phyloP scores from a whole-genome alignment of 1,140 invertebrate genomes.

The Atta texana region DNA sequence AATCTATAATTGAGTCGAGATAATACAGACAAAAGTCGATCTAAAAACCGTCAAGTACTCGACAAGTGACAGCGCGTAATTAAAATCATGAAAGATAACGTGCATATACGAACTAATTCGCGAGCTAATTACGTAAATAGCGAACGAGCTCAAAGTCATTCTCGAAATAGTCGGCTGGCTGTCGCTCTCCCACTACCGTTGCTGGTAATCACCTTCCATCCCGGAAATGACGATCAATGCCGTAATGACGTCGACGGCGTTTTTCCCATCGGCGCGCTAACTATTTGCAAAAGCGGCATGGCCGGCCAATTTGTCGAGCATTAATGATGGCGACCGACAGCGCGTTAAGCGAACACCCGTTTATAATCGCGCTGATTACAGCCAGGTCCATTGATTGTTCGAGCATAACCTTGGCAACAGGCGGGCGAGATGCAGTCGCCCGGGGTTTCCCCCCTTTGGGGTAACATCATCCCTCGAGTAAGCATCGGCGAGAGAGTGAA shows the following conservation, averaged over 20 bases:
- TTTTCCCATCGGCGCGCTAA: constrained; percentile 17
- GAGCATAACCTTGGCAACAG: constrained; percentile 63
- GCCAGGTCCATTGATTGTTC: constrained; percentile 67
- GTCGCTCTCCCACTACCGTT: background rate
- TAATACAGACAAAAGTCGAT: background rate
- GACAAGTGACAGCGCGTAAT: background rate
- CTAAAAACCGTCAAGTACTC: background rate
- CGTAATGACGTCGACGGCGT: constrained; percentile 32
- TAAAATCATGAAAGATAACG: background rate
- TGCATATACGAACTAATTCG: background rate
- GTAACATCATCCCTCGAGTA: constrained; percentile 3
- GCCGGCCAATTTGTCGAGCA: constrained; percentile 66
- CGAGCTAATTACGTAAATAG: constrained; percentile 45
- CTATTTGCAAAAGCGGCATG: constrained; percentile 64
- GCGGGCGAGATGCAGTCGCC: constrained; percentile 20
- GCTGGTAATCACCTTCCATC: constrained; percentile 61
- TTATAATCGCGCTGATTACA: constrained; percentile 73
- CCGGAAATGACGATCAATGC: constrained; percentile 68
- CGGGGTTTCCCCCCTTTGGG: constrained; percentile 1
- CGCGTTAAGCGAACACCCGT: constrained; percentile 64
- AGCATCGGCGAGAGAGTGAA: constrained; percentile 32
- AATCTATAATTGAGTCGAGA: background rate
- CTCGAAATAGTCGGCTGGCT: constrained; percentile 34
- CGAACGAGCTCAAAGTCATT: constrained; percentile 26
- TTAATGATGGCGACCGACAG: constrained; percentile 60